Percentiles rank a stretch among this genome's conserved stretches.
phyloP scores from a whole-genome alignment of 2,797 vertebrate species.

The Nyctalus aviator region DNA sequence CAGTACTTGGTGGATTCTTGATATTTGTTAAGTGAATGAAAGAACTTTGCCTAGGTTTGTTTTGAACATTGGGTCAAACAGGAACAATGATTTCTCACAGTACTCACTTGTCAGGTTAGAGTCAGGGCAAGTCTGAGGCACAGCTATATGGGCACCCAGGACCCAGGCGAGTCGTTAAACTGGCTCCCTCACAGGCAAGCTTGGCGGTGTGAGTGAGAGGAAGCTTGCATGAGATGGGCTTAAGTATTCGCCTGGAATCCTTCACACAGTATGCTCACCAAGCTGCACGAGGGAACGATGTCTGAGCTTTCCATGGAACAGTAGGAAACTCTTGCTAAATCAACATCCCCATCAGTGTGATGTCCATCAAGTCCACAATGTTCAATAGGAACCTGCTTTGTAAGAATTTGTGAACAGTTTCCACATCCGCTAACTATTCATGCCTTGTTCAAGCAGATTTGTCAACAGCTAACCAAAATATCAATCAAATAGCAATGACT shows the following conservation, averaged over 20 bases:
- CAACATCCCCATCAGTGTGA: conserved; percentile 6
- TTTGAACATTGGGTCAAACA: background rate
- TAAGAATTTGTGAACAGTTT: conserved; percentile 60
- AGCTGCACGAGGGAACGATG: background rate
- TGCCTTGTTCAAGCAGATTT: conserved; percentile 55
- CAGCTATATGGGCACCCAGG: background rate
- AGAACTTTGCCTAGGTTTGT: background rate
- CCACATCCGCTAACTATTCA: conserved; percentile 44
- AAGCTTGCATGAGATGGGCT: background rate
- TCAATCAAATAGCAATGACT: conserved; percentile 68
- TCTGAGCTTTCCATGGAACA: conserved; percentile 46
- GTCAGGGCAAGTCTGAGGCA: background rate
- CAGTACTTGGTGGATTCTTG: background rate
- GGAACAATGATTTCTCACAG: background rate
- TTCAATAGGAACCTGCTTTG: conserved; percentile 63
- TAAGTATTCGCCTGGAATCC: background rate
- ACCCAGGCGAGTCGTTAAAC: no score
- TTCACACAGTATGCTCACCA: conserved; percentile 7
- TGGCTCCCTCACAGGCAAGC: conserved; percentile 52
- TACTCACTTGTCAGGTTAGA: background rate
- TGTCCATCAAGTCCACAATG: conserved; percentile 2
- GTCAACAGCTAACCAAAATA: conserved; percentile 72
- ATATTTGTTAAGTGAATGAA: background rate
- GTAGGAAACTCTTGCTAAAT: conserved; percentile 60
- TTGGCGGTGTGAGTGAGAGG: conserved; percentile 36